phyloP scores from a whole-genome alignment of 1,140 invertebrate genomes.

The Sitodiplosis mosellana region DNA sequence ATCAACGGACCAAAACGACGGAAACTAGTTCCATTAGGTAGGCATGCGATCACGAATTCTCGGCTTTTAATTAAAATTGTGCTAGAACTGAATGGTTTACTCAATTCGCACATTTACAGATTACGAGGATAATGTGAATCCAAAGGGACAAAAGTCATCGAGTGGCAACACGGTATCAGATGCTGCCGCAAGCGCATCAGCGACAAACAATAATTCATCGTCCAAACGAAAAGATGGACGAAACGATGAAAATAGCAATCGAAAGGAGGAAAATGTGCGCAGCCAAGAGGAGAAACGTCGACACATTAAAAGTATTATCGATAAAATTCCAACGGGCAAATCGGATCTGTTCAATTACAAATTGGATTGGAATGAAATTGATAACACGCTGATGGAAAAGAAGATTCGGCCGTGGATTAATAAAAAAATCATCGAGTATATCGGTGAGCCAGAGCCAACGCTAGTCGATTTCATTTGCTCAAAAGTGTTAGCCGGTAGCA shows the following conservation, averaged over 20 bases:
- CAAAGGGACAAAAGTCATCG: neutral
- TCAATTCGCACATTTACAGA: conserved; percentile 25
- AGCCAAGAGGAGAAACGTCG: conserved; percentile 87
- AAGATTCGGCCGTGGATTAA: conserved; percentile 98
- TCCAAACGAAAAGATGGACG: conserved; percentile 26
- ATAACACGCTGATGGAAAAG: conserved; percentile 73
- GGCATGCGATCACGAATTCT: neutral
- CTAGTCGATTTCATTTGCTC: conserved; percentile 97
- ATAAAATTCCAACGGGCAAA: conserved; percentile 96
- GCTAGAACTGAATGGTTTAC: too few relatives aligned
- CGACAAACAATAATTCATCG: conserved; percentile 1
- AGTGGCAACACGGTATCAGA: too few relatives aligned
- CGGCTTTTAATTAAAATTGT: neutral
- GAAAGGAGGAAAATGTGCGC: conserved; percentile 45
- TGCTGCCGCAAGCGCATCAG: neutral
- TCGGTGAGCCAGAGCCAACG: conserved; percentile 97
- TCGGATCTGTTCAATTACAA: conserved; percentile 85
- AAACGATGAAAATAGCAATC: conserved; percentile 31
- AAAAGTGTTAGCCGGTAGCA: conserved; percentile 83
- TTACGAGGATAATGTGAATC: conserved; percentile 32
- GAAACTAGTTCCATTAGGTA: conserved; percentile 66
- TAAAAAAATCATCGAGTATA: conserved; percentile 99
- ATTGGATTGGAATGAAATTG: conserved; percentile 71
- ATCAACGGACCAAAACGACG: conserved; percentile 46
- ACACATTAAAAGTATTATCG: conserved; percentile 91